Base-by-base conservation (phyloP, 2,797 vertebrate species). In the Sebastiscus albofasciatus region DNA sequence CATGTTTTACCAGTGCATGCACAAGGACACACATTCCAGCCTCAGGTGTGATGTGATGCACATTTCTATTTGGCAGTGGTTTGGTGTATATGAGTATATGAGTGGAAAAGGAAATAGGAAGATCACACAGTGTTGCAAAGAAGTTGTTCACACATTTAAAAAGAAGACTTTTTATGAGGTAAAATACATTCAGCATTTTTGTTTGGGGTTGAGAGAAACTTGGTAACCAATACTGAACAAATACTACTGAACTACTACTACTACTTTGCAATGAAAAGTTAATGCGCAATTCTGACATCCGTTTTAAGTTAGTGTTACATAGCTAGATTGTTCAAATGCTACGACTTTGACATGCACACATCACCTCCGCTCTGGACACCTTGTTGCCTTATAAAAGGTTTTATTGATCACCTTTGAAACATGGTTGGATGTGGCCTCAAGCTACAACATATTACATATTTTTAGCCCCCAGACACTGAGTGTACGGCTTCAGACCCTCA, bases 321-420 rank as follows among this genome's bases (percentile, higher is more conserved):
- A 34, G 33, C 31, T 24, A 10, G 6, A 42, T 24, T 54, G 4
- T 20, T 67, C 12, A 75, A 58, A 67, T 71, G 65, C 12, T 8
- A 59, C 11, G 72, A 36, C 10, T 67, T 69, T 59, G 34, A 60
- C 16, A 72, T 70, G 22, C 26, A 14, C 16, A 46, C 31, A 16
- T 77, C 20, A 33, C 29, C 24, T 76, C 56, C 27, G 16, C 55
- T 68, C 31, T 54, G 20, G 56, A 66, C 27, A 76, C 18, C 16
- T 83, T 24, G 36, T 66, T 59, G 73, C 58, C 34, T 62, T 77
- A 36, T 70, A 56, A 77, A 73, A 73, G 2, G 73, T 68, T 75
- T 24, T 33, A 80, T 77, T 62, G 67, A 81, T 88, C 54, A 62
- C 33, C 26, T 84, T 56, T 77, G 27, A 79, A 84, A 81, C 54